Evolutionary conservation across 2,888 invertebrate genomes (phyloP).

Genomic region (Epinotia brunnichana): DNA sequence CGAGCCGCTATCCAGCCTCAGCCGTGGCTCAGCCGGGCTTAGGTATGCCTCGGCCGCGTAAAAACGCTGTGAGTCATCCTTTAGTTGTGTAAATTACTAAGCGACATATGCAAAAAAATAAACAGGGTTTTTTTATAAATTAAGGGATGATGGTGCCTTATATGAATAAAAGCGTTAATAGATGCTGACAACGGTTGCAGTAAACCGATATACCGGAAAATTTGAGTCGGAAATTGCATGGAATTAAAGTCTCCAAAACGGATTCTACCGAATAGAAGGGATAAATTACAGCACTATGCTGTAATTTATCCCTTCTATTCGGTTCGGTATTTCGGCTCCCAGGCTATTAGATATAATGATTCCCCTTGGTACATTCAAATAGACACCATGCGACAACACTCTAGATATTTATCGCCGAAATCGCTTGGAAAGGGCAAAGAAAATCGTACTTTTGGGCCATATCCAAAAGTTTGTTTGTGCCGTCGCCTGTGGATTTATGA

Average conservation of each 20-base stretch:
- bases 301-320: too few relatives aligned
- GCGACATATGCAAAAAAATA: too few relatives aligned
- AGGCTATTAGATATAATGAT: constrained; percentile 18
- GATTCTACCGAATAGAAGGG: not conserved
- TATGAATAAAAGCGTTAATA: not conserved
- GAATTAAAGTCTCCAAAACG: constrained; percentile 1
- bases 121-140: too few relatives aligned
- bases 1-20: too few relatives aligned
- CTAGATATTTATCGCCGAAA: constrained; percentile 36
- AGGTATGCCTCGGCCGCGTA: too few relatives aligned
- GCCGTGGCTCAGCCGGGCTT: too few relatives aligned
- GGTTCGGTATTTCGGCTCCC: too few relatives aligned
- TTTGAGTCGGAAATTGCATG: not conserved
- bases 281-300: not conserved
- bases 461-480: constrained; percentile 42
- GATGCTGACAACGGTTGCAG: not conserved
- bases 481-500: constrained; percentile 27
- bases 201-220: not conserved
- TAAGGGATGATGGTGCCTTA: too few relatives aligned
- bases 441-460: constrained; percentile 37
- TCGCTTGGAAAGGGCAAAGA: constrained; percentile 35
- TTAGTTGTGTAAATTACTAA: too few relatives aligned
- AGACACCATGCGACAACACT: constrained; percentile 27
- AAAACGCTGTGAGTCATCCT: too few relatives aligned
- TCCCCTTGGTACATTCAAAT: constrained; percentile 32